Conservation (phyloP, 2,797 vertebrate genomes). For the Manis pentadactyla region DNA sequence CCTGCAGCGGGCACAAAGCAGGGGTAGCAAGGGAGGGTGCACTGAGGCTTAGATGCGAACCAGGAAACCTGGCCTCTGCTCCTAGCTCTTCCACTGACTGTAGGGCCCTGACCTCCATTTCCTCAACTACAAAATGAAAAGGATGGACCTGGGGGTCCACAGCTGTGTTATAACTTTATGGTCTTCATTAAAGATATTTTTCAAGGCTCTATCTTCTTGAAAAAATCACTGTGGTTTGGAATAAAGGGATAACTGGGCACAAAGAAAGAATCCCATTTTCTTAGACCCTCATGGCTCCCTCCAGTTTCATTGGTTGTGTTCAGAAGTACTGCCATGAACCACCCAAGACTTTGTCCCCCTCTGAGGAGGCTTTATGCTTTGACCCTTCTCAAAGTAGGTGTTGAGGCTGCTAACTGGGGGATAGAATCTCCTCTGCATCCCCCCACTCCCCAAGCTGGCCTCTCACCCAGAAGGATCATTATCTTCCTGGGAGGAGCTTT, state of each 20-base stretch:
- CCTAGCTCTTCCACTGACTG: neutral
- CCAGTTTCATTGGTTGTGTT: neutral
- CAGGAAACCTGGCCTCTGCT: neutral
- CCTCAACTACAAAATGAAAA: neutral
- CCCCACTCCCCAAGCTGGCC: neutral
- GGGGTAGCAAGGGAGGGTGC: neutral
- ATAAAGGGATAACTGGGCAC: neutral
- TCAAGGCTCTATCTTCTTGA: neutral
- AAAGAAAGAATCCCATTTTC: neutral
- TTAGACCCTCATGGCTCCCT: neutral
- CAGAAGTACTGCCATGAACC: neutral
- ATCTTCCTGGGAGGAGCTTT: neutral
- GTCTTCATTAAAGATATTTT: neutral
- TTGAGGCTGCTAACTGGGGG: neutral
- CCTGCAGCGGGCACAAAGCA: neutral
- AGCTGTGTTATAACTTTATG: neutral
- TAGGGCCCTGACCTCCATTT: neutral
- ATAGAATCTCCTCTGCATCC: neutral
- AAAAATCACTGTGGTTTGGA: neutral
- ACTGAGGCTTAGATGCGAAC: neutral
- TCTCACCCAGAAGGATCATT: neutral
- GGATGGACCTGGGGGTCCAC: too few species aligned
- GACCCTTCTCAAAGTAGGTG: neutral
- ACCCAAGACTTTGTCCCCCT: neutral
- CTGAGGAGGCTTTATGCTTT: neutral